phyloP scores from a whole-genome alignment of 23 tunicate genomes.

The Trididemnum miniatum region DNA sequence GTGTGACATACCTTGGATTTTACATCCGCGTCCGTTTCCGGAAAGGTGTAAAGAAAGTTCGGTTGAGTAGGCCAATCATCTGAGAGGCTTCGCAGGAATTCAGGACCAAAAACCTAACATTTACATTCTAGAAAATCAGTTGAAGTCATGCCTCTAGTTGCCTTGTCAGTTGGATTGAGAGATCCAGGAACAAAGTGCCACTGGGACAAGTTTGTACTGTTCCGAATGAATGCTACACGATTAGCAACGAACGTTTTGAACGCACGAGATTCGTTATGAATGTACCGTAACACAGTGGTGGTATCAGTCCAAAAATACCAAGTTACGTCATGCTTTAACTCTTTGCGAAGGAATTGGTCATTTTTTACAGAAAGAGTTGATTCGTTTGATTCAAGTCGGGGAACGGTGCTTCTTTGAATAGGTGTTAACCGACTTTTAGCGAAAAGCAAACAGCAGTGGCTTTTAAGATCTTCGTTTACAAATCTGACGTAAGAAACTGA shows the following conservation, averaged over 20 bases:
- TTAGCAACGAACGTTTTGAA: conserved; percentile 59
- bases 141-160: too few relatives aligned
- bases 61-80: too few relatives aligned
- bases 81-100: too few relatives aligned
- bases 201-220: not conserved
- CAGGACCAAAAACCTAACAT: too few relatives aligned
- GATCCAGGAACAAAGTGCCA: conserved; percentile 32
- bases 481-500: too few relatives aligned
- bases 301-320: conserved; percentile 45
- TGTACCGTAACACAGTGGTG: conserved; percentile 44
- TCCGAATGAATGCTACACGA: conserved; percentile 11
- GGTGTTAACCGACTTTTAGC: conserved; percentile 45
- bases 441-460: conserved; percentile 34
- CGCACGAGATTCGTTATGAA: conserved; percentile 12
- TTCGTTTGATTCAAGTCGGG: conserved; percentile 37
- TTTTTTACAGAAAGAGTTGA: conserved; percentile 21
- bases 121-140: too few relatives aligned
- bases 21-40: too few relatives aligned
- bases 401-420: conserved; percentile 26
- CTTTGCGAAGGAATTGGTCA: conserved; percentile 30
- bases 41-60: too few relatives aligned
- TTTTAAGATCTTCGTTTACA: not conserved
- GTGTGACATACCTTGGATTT: too few relatives aligned
- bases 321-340: not conserved
- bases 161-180: conserved; percentile 37